Conservation (phyloP, 2,888 invertebrate genomes). For the Thecocarcelia acutangulata region DNA sequence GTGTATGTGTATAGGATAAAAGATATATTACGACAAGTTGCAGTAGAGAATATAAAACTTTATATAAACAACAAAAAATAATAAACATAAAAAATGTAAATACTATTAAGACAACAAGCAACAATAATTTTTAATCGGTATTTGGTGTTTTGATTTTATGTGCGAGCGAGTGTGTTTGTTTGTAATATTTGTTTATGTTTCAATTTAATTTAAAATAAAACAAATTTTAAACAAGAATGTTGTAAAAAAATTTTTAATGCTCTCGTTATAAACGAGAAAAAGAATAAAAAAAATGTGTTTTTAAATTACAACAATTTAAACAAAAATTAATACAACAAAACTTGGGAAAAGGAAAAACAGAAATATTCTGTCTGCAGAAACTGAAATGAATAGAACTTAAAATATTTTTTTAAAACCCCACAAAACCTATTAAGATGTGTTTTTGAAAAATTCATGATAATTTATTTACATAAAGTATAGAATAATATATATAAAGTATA, state of each 20-base stretch:
- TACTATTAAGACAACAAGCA: slow-evolving; percentile 31
- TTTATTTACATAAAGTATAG: too few species aligned
- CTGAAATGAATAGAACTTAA: too few species aligned
- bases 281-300: slow-evolving; percentile 7
- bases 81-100: slow-evolving; percentile 37
- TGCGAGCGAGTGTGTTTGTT: slow-evolving; percentile 40
- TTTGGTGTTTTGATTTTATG: not conserved
- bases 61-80: slow-evolving; percentile 14
- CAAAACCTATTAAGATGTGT: too few species aligned
- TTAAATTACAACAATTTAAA: too few species aligned
- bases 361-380: too few species aligned
- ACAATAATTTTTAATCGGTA: slow-evolving; percentile 2
- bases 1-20: slow-evolving; percentile 59
- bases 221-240: too few species aligned
- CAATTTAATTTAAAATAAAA: not conserved
- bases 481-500: too few species aligned
- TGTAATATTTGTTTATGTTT: slow-evolving; percentile 38
- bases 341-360: too few species aligned
- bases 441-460: too few species aligned
- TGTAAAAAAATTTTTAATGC: too few species aligned
- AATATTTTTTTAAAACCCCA: too few species aligned
- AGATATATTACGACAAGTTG: slow-evolving; percentile 48
- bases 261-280: not conserved
- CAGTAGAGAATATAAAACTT: slow-evolving; percentile 19
- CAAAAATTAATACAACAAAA: too few species aligned